Conservation (phyloP, 2,797 vertebrate species). For the Halcyon smyrnensis region DNA sequence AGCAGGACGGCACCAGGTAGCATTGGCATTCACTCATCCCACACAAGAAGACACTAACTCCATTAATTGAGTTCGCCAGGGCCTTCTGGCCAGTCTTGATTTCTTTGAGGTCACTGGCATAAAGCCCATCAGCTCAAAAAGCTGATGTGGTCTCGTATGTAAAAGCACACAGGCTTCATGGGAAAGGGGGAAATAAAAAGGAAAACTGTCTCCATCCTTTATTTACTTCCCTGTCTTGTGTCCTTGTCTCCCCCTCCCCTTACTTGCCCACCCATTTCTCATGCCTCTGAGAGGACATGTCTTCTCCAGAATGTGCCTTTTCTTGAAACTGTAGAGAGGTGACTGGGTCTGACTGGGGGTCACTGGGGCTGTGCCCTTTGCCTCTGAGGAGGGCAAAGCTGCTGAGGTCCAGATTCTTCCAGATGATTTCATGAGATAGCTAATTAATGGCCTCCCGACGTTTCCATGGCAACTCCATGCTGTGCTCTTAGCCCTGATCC, state of each 20-base stretch:
- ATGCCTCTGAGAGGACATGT: neutral
- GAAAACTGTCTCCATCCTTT: neutral
- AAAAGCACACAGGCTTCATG: neutral
- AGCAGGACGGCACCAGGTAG: neutral
- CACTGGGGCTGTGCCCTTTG: slow-evolving; percentile 11
- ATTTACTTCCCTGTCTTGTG: neutral
- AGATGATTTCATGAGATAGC: slow-evolving; percentile 69
- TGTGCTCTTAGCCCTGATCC: slow-evolving; percentile 72
- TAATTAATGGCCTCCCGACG: slow-evolving; percentile 73
- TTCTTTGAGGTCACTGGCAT: neutral
- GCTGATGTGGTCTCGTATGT: neutral
- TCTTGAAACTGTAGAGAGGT: neutral
- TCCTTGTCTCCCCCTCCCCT: neutral
- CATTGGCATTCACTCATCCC: neutral
- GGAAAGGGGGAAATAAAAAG: neutral
- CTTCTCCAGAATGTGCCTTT: neutral
- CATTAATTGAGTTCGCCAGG: neutral
- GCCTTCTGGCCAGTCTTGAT: neutral
- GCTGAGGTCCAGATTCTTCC: slow-evolving; percentile 58
- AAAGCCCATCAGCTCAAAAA: neutral
- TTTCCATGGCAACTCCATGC: slow-evolving; percentile 76
- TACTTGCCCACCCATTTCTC: neutral
- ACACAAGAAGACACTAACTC: neutral
- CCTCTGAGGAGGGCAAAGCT: slow-evolving; percentile 42
- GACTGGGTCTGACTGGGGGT: neutral